These are phyloP conservation scores for Allacma fusca DNA, from an alignment of 2,888 invertebrate species.

Conservation along the genomic window DNA sequence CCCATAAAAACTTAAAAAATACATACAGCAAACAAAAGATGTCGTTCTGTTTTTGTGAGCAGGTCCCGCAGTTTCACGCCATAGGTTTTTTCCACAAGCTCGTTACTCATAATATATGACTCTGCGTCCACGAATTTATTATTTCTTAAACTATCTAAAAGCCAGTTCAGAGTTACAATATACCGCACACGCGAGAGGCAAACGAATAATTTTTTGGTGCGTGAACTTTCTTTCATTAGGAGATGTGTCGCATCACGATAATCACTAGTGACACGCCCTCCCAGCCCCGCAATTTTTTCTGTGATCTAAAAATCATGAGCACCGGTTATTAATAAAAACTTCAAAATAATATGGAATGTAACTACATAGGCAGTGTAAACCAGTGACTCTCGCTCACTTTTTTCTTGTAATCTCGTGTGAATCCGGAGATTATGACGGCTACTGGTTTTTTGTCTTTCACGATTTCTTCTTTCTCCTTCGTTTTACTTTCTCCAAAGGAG, in stretches of 20 bases:
- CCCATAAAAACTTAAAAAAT: neutral
- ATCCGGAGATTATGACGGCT: conserved; percentile 48
- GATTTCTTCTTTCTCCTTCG: neutral
- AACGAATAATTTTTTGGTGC: conserved; percentile 53
- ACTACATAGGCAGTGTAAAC: neutral
- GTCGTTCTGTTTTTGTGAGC: conserved; percentile 52
- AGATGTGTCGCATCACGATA: conserved; percentile 54
- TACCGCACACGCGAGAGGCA: conserved; percentile 52
- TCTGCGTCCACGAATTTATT: conserved; percentile 55
- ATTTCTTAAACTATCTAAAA: conserved; percentile 48
- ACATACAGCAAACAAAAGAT: conserved; percentile 55
- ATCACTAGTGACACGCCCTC: conserved; percentile 53
- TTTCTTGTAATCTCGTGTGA: conserved; percentile 44
- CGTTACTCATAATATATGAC: conserved; percentile 41
- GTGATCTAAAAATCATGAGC: conserved; percentile 41
- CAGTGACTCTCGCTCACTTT: conserved; percentile 37
- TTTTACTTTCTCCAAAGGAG: conserved; percentile 15
- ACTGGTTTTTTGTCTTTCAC: conserved; percentile 20
- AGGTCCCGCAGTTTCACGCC: conserved; percentile 47
- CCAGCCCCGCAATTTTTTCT: conserved; percentile 45
- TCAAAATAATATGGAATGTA: no score
- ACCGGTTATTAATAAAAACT: no score
- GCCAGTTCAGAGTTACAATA: conserved; percentile 55
- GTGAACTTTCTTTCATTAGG: conserved; percentile 46
- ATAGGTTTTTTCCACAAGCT: conserved; percentile 49